phyloP scores from a whole-genome alignment of 2,797 vertebrate species.

The Chelon labrosus region DNA sequence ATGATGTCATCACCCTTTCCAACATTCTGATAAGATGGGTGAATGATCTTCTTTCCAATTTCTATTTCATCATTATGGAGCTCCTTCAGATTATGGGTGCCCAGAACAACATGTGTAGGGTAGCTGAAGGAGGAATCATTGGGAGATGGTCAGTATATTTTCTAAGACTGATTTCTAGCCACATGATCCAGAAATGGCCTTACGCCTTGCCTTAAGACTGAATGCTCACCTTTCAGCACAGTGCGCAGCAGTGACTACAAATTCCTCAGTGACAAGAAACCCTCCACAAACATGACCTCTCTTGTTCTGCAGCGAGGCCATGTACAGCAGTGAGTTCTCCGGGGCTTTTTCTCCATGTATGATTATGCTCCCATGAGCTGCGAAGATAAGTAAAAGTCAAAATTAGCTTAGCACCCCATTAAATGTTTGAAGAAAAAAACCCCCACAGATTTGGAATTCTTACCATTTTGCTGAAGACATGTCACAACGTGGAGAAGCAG shows the following conservation, averaged over 20 bases:
- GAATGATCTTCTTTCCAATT: too few relatives aligned
- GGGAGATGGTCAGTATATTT: not conserved
- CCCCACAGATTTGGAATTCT: too few relatives aligned
- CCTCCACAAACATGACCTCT: conserved; percentile 72
- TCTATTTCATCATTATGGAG: not conserved
- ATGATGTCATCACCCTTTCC: conserved; percentile 58
- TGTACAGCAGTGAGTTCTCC: conserved; percentile 60
- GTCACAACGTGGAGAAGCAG: too few relatives aligned
- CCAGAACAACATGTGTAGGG: conserved; percentile 53
- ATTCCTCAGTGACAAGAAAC: conserved; percentile 72
- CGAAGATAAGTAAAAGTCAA: too few relatives aligned
- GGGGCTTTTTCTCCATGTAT: conserved; percentile 1
- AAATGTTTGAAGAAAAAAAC: too few relatives aligned
- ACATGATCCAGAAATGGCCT: too few relatives aligned
- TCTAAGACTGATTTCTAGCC: not conserved
- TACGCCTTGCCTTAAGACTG: not conserved
- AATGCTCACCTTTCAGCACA: conserved; percentile 46
- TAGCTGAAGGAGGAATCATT: conserved; percentile 12
- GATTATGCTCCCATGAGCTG: not conserved
- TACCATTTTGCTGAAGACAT: too few relatives aligned
- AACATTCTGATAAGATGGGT: rapidly evolving
- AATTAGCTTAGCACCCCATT: too few relatives aligned
- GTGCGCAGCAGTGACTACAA: conserved; percentile 83
- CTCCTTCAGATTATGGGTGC: conserved; percentile 54
- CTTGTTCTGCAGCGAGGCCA: conserved; percentile 75